Base-by-base conservation (phyloP, 2,797 vertebrate genomes). In the Xerus rutilus region DNA sequence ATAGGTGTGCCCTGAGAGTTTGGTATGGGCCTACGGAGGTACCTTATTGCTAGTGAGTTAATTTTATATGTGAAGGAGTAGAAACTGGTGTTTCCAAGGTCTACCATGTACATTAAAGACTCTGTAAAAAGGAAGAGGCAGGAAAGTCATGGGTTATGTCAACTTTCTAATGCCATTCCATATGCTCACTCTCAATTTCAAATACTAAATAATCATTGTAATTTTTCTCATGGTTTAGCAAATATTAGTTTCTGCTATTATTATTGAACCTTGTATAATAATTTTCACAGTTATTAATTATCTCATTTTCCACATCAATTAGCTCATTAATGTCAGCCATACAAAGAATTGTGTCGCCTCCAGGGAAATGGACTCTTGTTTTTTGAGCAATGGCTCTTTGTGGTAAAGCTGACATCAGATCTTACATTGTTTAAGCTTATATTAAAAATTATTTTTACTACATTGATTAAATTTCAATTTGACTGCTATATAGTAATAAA, bases 251-350 rank as follows among this genome's bases (percentile, higher is more conserved):
- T 67, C 25, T 82, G 30, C 45, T 28, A 49, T 67, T 64, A 65
- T 57, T 74, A 39, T n/a, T 82, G 70, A 92, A 88, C 62, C 70
- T 81, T 70, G 28, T 70, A 9, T 72, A 74, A 57, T 21, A 35
- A 39, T 81, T 89, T 95, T 87, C 45, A 95, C 87, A 91, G 62
- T 25, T 72, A 69, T 89, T 89, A 87, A 83, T 73, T 84, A 43
- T 87, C 93, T 78, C 65, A n/a, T 79, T 65, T 74, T n/a, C 20
- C 15, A 94, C n/a, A 32, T 52, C 65, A 64, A 73, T 70, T 49
- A 49, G 78, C 47, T 52, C 70, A 52, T 86, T 70, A 74, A 57
- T 69, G 17, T 30, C 67, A 67, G 25, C 64, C n/a, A 14, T 23
- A 23, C 25, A 70, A 54, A 54, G 6, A 86, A 21, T 7, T 54